Evolutionary conservation across 2,797 vertebrate species (phyloP).

Genomic region (Tenualosa thibaudeaui): DNA sequence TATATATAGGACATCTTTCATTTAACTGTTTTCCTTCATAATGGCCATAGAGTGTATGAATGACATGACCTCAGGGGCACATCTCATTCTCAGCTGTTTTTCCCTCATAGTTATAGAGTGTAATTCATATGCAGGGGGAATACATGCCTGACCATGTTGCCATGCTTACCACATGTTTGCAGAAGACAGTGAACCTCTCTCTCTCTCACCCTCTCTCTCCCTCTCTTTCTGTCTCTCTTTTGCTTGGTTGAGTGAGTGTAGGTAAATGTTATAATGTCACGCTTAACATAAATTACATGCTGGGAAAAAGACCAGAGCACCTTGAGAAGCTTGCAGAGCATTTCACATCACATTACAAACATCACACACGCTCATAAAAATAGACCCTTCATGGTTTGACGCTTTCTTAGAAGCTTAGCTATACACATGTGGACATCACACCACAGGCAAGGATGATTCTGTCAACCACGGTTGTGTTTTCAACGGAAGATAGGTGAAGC

Average conservation of each 20-base stretch:
- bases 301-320: neutral
- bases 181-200: neutral
- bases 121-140: neutral
- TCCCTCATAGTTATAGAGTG: neutral
- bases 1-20: neutral
- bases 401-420: neutral
- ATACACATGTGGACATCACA: neutral
- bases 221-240: neutral
- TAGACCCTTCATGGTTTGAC: slow-evolving; percentile 17
- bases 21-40: too few relatives aligned
- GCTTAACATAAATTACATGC: slow-evolving; percentile 23
- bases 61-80: too few relatives aligned
- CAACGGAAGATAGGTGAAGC: neutral
- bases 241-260: neutral
- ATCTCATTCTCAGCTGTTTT: neutral
- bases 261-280: slow-evolving; percentile 23
- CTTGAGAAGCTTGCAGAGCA: neutral
- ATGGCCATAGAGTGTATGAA: neutral
- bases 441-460: neutral
- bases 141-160: neutral
- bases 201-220: neutral
- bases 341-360: slow-evolving; percentile 18
- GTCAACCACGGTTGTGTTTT: neutral
- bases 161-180: neutral
- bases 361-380: slow-evolving; percentile 10